Base-by-base conservation (phyloP, 2,797 vertebrate genomes). In the Glyptemys insculpta region DNA sequence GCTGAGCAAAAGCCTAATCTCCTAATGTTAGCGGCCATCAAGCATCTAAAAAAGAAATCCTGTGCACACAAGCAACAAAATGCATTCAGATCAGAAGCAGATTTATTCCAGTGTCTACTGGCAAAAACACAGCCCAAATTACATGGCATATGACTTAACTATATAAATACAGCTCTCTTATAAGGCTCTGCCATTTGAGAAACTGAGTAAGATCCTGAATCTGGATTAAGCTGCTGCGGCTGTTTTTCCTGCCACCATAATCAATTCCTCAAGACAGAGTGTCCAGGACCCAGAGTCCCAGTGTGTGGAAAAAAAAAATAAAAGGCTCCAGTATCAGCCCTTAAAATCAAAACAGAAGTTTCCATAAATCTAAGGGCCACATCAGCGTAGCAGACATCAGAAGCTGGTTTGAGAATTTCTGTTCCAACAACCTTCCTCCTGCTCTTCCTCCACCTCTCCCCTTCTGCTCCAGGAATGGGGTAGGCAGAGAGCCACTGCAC, bases 1-100 rank as follows among this genome's bases (percentile, higher is more conserved):
- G 50, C 50, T 80, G 50, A 81, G 25, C 19, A 81, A 92, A 68
- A 93, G 56, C 11, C 82, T 90, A 83, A 91, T 94, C 92, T 8
- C 82, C 85, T 65, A 92, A 81, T 65, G 52, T 9, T n/a, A 1
- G 1, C 65, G 89, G 56, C 91, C 78, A 57, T 3, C 15, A 31
- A 76, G 85, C 50, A 88, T 68, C 12, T 3, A 15, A n/a, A 91
- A 41, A 94, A n/a, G 62, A 91, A 50, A 47, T 34, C 16, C 53
- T 37, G 37, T 27, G 56, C 5, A 37, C 23, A 56, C 21, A 79
- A 92, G n/a, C 65, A 68, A n/a, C 65, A 68, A 68, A 68, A 68
- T 68, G n/a, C n/a, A 68, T 68, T 68, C 65, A 68, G 56, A 90
- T 8, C 5, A 87, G 49, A 49, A 90, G 76, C 4, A 88, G 31